These are phyloP conservation scores for Nomada flava DNA, from an alignment of 2,888 invertebrate species.

Conservation along the genomic window DNA sequence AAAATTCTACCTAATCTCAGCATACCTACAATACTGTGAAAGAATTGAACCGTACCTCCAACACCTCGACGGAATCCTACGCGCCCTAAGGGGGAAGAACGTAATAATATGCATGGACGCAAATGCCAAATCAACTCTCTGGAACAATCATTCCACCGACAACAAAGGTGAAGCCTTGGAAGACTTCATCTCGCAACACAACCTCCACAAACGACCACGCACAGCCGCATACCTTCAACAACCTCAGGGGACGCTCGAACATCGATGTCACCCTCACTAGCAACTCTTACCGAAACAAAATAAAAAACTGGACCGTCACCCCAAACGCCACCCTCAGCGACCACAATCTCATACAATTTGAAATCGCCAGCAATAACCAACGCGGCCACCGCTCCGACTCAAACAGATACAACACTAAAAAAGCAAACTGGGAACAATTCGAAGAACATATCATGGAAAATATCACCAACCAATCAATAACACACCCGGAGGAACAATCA, in stretches of 20 bases:
- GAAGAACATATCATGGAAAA: not conserved
- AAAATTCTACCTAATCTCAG: too few species aligned
- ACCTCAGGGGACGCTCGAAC: not conserved
- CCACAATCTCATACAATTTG: not conserved
- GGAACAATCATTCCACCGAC: not conserved
- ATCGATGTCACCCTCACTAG: not conserved
- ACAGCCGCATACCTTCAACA: not conserved
- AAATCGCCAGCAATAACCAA: not conserved
- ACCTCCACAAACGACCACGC: not conserved
- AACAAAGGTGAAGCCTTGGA: slow-evolving; percentile 1
- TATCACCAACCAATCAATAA: not conserved
- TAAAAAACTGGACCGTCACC: not conserved
- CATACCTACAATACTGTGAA: too few species aligned
- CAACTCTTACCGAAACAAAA: not conserved
- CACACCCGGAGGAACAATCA: not conserved
- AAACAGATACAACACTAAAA: not conserved
- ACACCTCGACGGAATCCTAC: not conserved
- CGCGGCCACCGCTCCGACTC: too few species aligned
- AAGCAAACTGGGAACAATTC: slow-evolving; percentile 1
- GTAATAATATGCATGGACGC: slow-evolving; percentile 7
- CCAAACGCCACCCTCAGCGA: not conserved
- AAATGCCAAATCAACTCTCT: not conserved
- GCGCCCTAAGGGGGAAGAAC: not conserved
- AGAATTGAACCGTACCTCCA: too few species aligned
- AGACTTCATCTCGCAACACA: not conserved